Evolutionary conservation across 2,888 invertebrate genomes (phyloP).

Genomic region (Parelbella ahira): DNA sequence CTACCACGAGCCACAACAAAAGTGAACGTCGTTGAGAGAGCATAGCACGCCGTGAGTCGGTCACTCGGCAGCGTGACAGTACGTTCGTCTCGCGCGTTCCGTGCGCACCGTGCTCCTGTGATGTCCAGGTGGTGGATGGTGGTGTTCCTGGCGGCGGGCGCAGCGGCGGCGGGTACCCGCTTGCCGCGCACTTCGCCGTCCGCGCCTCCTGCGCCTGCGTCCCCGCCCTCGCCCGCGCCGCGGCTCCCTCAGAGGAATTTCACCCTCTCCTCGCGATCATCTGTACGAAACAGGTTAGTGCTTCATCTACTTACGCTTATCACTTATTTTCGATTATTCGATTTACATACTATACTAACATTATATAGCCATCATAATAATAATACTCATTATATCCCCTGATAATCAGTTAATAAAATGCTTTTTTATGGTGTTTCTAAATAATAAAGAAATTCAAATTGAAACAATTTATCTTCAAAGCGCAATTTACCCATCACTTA

Average conservation of each 20-base stretch:
- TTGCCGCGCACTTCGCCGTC: constrained; percentile 66
- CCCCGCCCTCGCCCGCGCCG: constrained; percentile 81
- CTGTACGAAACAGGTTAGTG: constrained; percentile 74
- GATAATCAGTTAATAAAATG: too few relatives aligned
- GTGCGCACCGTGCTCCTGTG: constrained; percentile 53
- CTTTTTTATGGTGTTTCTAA: too few relatives aligned
- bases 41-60: constrained; percentile 51
- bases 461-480: too few relatives aligned
- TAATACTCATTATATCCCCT: too few relatives aligned
- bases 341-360: too few relatives aligned
- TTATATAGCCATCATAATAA: too few relatives aligned
- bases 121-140: constrained; percentile 69
- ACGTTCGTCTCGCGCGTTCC: constrained; percentile 56
- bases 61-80: constrained; percentile 53
- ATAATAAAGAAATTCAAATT: too few relatives aligned
- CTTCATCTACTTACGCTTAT: too few relatives aligned
- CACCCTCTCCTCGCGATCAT: constrained; percentile 66
- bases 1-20: constrained; percentile 51
- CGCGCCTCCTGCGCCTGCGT: constrained; percentile 74
- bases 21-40: constrained; percentile 67
- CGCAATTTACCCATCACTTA: too few relatives aligned
- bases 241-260: constrained; percentile 66
- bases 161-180: constrained; percentile 66
- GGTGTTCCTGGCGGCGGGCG: constrained; percentile 53
- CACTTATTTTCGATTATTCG: too few relatives aligned